These are phyloP conservation scores for Acridotheres tristis DNA, from an alignment of 2,797 vertebrate genomes.

Conservation along the genomic window DNA sequence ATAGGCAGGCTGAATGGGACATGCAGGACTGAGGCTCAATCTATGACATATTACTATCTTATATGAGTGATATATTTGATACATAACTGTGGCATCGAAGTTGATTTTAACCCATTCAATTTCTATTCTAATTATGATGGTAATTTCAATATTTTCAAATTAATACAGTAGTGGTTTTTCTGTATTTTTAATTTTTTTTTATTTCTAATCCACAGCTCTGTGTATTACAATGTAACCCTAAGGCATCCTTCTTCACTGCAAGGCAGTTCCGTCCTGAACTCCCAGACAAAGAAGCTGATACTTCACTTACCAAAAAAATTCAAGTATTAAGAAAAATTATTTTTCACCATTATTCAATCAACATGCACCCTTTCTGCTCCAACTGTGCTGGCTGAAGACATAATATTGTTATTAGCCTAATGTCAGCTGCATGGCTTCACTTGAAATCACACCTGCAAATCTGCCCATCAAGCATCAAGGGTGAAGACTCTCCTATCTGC, in stretches of 20 bases:
- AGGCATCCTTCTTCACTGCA: neutral
- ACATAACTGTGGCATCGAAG: neutral
- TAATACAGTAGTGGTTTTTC: neutral
- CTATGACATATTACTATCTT: neutral
- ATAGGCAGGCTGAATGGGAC: neutral
- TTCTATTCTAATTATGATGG: neutral
- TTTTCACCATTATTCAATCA: neutral
- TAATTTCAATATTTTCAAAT: neutral
- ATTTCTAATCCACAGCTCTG: neutral
- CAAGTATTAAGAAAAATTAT: neutral
- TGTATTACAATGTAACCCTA: neutral
- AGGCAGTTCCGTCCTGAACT: neutral
- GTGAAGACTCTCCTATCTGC: neutral
- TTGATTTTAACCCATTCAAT: neutral
- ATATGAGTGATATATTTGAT: neutral
- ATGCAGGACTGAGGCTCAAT: neutral
- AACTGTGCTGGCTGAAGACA: neutral
- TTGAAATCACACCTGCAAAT: neutral
- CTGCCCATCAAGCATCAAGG: neutral
- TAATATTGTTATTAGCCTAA: neutral
- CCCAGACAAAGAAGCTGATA: neutral
- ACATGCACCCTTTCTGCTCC: neutral
- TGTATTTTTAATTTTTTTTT: neutral
- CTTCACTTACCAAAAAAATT: neutral
- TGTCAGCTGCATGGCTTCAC: neutral